phyloP scores from a whole-genome alignment of 2,888 invertebrate genomes.

The Lasioglossum villosulum region DNA sequence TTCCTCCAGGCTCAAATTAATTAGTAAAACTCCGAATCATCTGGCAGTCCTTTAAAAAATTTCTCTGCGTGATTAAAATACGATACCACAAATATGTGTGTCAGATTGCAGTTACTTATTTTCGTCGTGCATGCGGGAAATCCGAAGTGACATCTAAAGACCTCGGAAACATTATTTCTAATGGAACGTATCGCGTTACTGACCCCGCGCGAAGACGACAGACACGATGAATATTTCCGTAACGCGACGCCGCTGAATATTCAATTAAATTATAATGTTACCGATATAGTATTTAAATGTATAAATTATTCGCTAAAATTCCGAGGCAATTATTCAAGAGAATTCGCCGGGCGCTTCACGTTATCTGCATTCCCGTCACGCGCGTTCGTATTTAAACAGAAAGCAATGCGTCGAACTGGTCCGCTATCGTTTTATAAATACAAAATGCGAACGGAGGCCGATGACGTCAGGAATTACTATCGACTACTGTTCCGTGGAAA shows the following conservation, averaged over 20 bases:
- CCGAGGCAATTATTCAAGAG: not conserved
- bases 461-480: conserved; percentile 25
- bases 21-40: too few species aligned
- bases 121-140: too few species aligned
- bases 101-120: too few species aligned
- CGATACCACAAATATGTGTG: not conserved
- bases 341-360: not conserved
- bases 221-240: not conserved
- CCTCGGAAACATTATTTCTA: not conserved
- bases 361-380: not conserved
- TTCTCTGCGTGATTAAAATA: not conserved
- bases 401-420: not conserved
- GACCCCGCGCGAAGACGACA: not conserved
- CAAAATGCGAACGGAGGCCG: too few species aligned
- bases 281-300: not conserved
- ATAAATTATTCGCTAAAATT: not conserved
- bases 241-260: not conserved
- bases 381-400: conserved; percentile 23
- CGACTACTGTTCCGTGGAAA: not conserved
- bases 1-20: too few species aligned
- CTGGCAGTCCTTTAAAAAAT: not conserved
- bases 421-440: not conserved
- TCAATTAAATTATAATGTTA: not conserved
- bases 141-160: too few species aligned
- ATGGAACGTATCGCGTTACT: not conserved